Conservation (phyloP, 2,888 invertebrate species). For the Lissonota sp. region DNA sequence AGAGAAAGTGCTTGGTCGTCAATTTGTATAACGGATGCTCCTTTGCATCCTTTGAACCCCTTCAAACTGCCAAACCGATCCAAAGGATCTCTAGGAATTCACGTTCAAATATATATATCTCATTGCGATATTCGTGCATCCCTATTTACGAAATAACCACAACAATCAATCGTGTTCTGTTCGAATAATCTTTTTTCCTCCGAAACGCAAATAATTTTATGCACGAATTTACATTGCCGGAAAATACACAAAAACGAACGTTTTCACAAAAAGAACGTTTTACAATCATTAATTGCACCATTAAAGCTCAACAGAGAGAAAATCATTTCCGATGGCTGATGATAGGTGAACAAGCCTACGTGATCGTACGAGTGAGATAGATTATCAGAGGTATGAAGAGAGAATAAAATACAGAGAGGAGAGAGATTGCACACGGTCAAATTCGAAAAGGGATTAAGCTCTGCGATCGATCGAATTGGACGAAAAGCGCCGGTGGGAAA, state of each 20-base stretch:
- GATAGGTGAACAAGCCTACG: neutral
- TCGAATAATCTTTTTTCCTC: no score
- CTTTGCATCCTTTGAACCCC: neutral
- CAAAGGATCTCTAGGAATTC: neutral
- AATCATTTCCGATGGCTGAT: slow-evolving; percentile 73
- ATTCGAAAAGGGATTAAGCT: slow-evolving; percentile 77
- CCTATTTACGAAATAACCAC: no score
- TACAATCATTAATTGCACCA: slow-evolving; percentile 80
- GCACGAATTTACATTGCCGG: no score
- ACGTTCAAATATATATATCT: no score
- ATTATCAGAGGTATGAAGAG: neutral
- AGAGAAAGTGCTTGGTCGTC: neutral
- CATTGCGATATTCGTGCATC: no score
- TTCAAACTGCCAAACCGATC: neutral
- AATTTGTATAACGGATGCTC: neutral
- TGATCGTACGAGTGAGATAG: slow-evolving; percentile 3
- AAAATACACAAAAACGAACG: no score
- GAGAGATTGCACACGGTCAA: slow-evolving; percentile 12
- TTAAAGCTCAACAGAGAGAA: slow-evolving; percentile 74
- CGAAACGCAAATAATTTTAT: no score
- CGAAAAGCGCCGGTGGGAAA: slow-evolving; percentile 11
- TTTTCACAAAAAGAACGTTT: slow-evolving; percentile 34
- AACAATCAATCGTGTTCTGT: no score
- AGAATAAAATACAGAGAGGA: neutral
- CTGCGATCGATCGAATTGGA: slow-evolving; percentile 36